Percentiles rank a stretch among this genome's conserved stretches.
phyloP scores from a whole-genome alignment of 1,140 invertebrate genomes.

The Palaemon carinicauda region DNA sequence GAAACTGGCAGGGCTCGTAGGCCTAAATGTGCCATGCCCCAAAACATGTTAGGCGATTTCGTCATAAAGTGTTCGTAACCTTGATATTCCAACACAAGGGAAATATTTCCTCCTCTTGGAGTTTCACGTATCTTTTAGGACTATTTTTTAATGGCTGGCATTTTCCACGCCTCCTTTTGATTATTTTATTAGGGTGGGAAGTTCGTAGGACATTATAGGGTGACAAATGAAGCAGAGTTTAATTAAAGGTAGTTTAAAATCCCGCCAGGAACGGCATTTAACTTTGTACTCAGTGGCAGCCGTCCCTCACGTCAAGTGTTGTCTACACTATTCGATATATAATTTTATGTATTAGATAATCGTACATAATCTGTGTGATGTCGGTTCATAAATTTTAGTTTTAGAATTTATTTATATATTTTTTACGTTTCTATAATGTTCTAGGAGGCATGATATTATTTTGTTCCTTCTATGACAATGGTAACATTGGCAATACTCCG shows the following conservation, averaged over 20 bases:
- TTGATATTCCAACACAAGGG: too few relatives aligned
- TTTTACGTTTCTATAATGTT: neutral
- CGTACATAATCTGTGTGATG: too few relatives aligned
- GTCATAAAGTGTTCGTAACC: too few relatives aligned
- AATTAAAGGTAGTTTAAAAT: slow-evolving; percentile 29
- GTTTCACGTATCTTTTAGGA: too few relatives aligned
- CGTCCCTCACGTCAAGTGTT: neutral
- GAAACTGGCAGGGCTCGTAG: too few relatives aligned
- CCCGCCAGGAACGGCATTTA: slow-evolving; percentile 41
- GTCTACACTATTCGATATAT: neutral
- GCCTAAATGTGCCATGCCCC: too few relatives aligned
- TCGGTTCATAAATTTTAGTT: neutral
- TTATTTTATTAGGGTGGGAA: neutral
- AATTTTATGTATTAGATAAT: neutral
- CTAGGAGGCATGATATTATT: too few relatives aligned
- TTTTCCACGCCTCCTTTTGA: too few relatives aligned
- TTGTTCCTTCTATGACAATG: slow-evolving; percentile 26
- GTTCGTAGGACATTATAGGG: neutral
- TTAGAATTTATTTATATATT: neutral
- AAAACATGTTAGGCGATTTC: too few relatives aligned
- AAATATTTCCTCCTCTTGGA: too few relatives aligned
- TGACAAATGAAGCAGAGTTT: neutral
- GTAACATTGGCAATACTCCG: neutral
- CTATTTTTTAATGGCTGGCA: too few relatives aligned
- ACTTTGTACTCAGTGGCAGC: slow-evolving; percentile 13